These are phyloP conservation scores for Haplotaxodon microlepis DNA, from an alignment of 2,113 vertebrate genomes.

Conservation along the genomic window DNA sequence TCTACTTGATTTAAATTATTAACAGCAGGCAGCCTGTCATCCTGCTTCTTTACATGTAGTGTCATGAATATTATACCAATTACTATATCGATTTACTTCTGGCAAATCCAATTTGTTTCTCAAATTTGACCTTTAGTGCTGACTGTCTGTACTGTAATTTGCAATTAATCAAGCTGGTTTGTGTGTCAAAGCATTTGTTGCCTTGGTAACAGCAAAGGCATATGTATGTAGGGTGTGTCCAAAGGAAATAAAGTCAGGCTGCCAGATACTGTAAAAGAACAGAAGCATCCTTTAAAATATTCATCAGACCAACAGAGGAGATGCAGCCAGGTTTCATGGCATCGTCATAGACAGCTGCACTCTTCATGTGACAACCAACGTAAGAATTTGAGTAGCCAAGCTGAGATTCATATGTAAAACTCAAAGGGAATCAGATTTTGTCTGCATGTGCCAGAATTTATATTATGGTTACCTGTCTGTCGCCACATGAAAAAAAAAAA, in stretches of 20 bases:
- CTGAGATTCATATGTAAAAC: neutral
- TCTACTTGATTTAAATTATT: neutral
- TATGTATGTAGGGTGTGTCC: neutral
- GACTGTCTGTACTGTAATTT: constrained; percentile 15
- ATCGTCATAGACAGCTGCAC: neutral
- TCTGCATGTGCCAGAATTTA: neutral
- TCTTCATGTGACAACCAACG: neutral
- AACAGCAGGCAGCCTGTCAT: neutral
- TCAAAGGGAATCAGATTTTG: neutral
- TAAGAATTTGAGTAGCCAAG: neutral
- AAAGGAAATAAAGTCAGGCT: neutral
- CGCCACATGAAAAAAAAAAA: neutral
- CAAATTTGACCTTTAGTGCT: constrained; percentile 23
- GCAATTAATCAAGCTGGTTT: constrained; percentile 5
- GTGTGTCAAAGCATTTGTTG: neutral
- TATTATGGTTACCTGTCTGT: neutral
- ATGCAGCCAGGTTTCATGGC: neutral
- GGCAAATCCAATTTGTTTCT: constrained; percentile 38
- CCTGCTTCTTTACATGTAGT: neutral
- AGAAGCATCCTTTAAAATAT: neutral
- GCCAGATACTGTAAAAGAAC: neutral
- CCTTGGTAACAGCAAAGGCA: neutral
- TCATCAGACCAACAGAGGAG: neutral
- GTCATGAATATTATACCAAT: neutral
- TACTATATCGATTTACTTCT: neutral